A percentile compares a stretch with the other conserved stretches of the same genome.
These are phyloP conservation scores for Merodon equestris DNA, from an alignment of 2,888 invertebrate genomes.

Conservation along the genomic window DNA sequence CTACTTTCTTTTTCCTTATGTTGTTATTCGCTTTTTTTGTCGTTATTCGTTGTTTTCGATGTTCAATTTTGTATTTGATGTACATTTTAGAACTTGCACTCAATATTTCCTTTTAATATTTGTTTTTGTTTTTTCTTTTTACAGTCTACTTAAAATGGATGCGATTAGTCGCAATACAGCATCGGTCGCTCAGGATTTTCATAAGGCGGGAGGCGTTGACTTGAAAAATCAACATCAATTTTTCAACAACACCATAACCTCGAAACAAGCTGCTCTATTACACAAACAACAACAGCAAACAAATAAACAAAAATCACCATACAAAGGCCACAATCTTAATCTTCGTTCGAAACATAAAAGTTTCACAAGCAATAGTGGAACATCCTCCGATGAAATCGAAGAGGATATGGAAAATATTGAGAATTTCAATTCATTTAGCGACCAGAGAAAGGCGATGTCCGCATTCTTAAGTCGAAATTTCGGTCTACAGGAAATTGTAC, in stretches of 20 bases:
- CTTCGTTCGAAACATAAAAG: conserved; percentile 47
- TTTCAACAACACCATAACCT: conserved; percentile 69
- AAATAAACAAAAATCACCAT: conserved; percentile 20
- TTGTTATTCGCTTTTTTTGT: conserved; percentile 48
- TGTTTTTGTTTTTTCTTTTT: too few relatives aligned
- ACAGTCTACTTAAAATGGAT: conserved; percentile 79
- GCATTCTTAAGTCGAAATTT: conserved; percentile 73
- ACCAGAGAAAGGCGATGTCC: conserved; percentile 77
- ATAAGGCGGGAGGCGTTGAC: conserved; percentile 82
- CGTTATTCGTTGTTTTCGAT: conserved; percentile 27
- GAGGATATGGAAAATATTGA: conserved; percentile 60
- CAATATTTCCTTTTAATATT: conserved; percentile 4
- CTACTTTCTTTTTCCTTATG: conserved; percentile 5
- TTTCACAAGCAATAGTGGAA: conserved; percentile 38
- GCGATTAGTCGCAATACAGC: conserved; percentile 79
- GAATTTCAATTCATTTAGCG: conserved; percentile 55
- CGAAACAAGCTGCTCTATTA: conserved; percentile 67
- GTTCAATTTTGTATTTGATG: conserved; percentile 1
- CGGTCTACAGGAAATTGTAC: conserved; percentile 71
- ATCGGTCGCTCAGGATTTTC: conserved; percentile 82
- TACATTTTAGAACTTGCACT: background rate
- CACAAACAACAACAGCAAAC: conserved; percentile 28
- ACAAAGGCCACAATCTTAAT: conserved; percentile 49
- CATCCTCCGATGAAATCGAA: conserved; percentile 54
- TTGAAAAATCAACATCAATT: conserved; percentile 73